Base-by-base conservation (phyloP, 1,140 invertebrate species). In the Calycopis cecrops region DNA sequence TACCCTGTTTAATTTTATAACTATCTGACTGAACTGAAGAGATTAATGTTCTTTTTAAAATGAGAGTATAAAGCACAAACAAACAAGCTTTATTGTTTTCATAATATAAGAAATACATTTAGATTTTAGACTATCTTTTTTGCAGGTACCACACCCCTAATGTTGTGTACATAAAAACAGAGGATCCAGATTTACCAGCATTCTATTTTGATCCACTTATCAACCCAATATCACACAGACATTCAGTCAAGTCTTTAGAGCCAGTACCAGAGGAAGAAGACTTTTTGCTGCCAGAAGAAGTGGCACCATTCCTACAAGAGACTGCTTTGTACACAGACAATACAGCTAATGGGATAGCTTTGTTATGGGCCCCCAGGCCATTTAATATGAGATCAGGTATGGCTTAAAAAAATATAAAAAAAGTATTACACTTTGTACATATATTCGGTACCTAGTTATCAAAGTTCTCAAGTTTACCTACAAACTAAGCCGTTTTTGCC, bases 151-250 rank as follows among this genome's bases (percentile, higher is more conserved):
- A 99, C 83, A 95, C 97, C 6, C 98, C 98, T 40, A 99, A 99
- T 88, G 98, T 99, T 12, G 97, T 99, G 0, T 99, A 97, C 76
- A 99, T 99, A 68, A 99, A 99, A 91, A 99, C 98, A 1, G 99
- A 99, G 90, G 99, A 99, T 92, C 98, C 98, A n/a, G 99, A 99
- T 89, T 90, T 99, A 52, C 99, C 99, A 16, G 99, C 98, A 0
- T 99, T 99, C 85, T 99, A 99, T 85, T 99, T 99, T 90, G 99
- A 99, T 91, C 99, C 99, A 0, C 89, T 99, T 4, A 99, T 99
- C 60, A 99, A 99, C 89, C 98, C 99, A 4, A 99, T 99, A 68
- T 98, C 98, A 9, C 97, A 99, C 86, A 90, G 97, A 68, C 95
- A 98, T 88, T 92, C 96, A 0, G 91, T 95, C 1, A 98, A 95